phyloP scores from a whole-genome alignment of 2,113 vertebrate genomes.

The Grantiella picta region DNA sequence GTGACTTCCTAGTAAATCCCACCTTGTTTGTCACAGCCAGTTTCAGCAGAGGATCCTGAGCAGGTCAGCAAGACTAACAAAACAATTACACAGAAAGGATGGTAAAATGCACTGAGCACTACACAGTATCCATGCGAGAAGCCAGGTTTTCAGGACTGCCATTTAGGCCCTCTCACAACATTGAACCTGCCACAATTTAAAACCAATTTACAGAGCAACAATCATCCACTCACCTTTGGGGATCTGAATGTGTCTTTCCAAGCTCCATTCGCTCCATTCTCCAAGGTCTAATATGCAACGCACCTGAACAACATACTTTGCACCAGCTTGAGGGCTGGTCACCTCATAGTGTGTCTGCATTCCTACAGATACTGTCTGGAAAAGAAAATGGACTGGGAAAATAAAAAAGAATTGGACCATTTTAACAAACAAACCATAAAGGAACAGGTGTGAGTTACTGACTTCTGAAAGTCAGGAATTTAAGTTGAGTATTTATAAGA shows the following conservation, averaged over 20 bases:
- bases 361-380: constrained; percentile 35
- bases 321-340: neutral
- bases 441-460: neutral
- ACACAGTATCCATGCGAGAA: neutral
- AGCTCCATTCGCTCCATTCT: constrained; percentile 56
- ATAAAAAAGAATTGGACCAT: neutral
- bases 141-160: neutral
- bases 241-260: neutral
- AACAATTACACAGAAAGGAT: neutral
- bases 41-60: neutral
- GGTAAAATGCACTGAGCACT: neutral
- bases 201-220: neutral
- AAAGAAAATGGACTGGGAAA: constrained; percentile 16
- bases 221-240: neutral
- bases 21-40: neutral
- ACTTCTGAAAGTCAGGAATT: neutral
- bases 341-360: neutral
- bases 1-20: neutral
- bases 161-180: neutral
- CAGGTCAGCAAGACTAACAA: neutral
- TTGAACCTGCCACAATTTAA: neutral
- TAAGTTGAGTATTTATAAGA: neutral
- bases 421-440: neutral
- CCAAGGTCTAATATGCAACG: constrained; percentile 31
- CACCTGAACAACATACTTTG: constrained; percentile 9